These are phyloP conservation scores for Lethrus apterus DNA, from an alignment of 1,140 invertebrate genomes.

Conservation along the genomic window DNA sequence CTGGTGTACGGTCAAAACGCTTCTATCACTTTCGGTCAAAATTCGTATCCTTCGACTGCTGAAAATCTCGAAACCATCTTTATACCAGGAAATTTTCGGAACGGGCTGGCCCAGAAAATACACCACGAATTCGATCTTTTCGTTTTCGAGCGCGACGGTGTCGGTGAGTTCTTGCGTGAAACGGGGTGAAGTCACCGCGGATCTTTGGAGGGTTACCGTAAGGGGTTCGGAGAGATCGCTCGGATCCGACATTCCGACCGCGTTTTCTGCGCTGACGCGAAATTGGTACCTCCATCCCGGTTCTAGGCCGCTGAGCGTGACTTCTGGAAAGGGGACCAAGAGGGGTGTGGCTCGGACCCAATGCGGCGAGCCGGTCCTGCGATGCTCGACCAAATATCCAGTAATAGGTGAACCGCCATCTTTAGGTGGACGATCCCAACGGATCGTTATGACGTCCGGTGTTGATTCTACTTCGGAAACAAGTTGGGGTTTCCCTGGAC, in stretches of 20 bases:
- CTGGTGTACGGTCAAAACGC: slow-evolving; percentile 74
- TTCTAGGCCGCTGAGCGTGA: slow-evolving; percentile 68
- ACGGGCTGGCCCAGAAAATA: slow-evolving; percentile 72
- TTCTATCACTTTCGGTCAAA: slow-evolving; percentile 66
- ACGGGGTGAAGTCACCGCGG: slow-evolving; percentile 55
- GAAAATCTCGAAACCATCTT: slow-evolving; percentile 79
- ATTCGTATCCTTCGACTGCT: slow-evolving; percentile 72
- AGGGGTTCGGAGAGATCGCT: slow-evolving; percentile 71
- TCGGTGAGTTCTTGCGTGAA: slow-evolving; percentile 63
- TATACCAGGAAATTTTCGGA: slow-evolving; percentile 89
- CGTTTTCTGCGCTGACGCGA: slow-evolving; percentile 80
- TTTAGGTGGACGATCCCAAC: slow-evolving; percentile 71
- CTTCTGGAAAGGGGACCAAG: slow-evolving; percentile 59
- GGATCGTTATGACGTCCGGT: slow-evolving; percentile 77
- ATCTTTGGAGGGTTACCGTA: slow-evolving; percentile 63
- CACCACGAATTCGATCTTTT: slow-evolving; percentile 76
- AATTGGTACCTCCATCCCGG: slow-evolving; percentile 86
- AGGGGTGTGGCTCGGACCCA: slow-evolving; percentile 70
- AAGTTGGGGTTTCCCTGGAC: slow-evolving; percentile 69
- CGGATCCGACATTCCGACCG: slow-evolving; percentile 69
- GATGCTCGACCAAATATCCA: slow-evolving; percentile 75
- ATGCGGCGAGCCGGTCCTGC: slow-evolving; percentile 63
- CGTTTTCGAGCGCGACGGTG: slow-evolving; percentile 63
- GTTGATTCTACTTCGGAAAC: slow-evolving; percentile 56
- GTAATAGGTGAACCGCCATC: slow-evolving; percentile 87